Conservation (phyloP, 2,797 vertebrate genomes). For the Scleropages formosus region DNA sequence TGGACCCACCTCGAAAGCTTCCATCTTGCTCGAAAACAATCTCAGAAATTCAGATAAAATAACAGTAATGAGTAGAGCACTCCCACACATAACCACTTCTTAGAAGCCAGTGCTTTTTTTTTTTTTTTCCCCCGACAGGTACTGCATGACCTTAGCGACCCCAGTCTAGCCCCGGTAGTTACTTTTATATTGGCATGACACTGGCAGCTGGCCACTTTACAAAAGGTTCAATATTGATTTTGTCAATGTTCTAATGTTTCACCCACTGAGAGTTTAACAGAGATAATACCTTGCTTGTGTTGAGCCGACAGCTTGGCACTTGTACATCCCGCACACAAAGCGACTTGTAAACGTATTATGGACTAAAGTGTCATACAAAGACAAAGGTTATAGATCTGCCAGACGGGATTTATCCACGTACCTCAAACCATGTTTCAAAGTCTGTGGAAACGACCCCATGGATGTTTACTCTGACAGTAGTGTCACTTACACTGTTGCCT, state of each 20-base stretch:
- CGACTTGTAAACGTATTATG: no score
- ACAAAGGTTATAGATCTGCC: background rate
- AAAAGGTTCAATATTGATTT: conserved; percentile 26
- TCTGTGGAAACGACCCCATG: background rate
- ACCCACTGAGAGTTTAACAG: conserved; percentile 4
- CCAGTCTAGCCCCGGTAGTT: background rate
- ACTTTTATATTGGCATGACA: background rate
- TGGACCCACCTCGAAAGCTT: conserved; percentile 34
- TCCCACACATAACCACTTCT: background rate
- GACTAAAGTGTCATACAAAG: background rate
- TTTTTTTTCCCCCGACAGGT: no score
- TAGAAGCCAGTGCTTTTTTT: no score
- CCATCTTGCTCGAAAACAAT: background rate
- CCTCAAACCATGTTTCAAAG: background rate
- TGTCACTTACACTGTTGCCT: background rate
- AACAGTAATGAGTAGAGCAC: background rate
- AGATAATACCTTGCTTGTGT: conserved; percentile 27
- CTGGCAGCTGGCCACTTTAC: background rate
- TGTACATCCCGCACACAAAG: background rate
- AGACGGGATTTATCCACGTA: background rate
- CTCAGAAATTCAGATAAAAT: background rate
- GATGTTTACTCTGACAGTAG: no score
- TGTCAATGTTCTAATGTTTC: conserved; percentile 28
- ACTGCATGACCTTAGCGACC: background rate
- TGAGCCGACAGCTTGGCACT: background rate